These are phyloP conservation scores for Microctonus aethiopoides DNA, from an alignment of 2,888 invertebrate species.

Conservation along the genomic window DNA sequence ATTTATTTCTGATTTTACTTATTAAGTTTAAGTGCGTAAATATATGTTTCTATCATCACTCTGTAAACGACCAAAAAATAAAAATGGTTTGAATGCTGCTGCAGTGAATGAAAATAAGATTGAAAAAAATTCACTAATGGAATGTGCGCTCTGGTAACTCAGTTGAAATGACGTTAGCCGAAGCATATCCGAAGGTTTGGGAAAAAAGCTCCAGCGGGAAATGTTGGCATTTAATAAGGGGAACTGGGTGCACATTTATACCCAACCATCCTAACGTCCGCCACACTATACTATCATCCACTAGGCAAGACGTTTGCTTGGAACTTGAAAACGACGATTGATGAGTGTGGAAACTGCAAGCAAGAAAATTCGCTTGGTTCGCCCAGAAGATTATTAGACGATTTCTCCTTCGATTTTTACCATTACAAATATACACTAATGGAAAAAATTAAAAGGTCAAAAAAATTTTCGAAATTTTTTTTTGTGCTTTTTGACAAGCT, in stretches of 20 bases:
- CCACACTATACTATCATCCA: background rate
- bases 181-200: background rate
- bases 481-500: too few species aligned
- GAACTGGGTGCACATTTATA: constrained; percentile 8
- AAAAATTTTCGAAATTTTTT: too few species aligned
- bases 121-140: constrained; percentile 8
- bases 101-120: constrained; percentile 8
- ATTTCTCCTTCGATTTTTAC: background rate
- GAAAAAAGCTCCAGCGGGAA: constrained; percentile 11
- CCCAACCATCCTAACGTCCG: background rate
- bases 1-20: background rate
- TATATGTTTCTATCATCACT: background rate
- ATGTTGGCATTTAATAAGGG: constrained; percentile 26
- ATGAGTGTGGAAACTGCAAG: constrained; percentile 15
- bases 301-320: background rate
- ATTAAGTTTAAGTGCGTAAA: background rate
- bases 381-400: background rate
- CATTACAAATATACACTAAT: too few species aligned
- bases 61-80: background rate
- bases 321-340: constrained; percentile 19
- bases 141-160: constrained; percentile 1
- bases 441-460: too few species aligned
- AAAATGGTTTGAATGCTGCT: background rate
- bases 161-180: constrained; percentile 6
- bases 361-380: constrained; percentile 12